Percentiles rank a stretch among this genome's conserved stretches.
Conservation (phyloP, 2,888 invertebrate genomes). For the Drosophila colorata region DNA sequence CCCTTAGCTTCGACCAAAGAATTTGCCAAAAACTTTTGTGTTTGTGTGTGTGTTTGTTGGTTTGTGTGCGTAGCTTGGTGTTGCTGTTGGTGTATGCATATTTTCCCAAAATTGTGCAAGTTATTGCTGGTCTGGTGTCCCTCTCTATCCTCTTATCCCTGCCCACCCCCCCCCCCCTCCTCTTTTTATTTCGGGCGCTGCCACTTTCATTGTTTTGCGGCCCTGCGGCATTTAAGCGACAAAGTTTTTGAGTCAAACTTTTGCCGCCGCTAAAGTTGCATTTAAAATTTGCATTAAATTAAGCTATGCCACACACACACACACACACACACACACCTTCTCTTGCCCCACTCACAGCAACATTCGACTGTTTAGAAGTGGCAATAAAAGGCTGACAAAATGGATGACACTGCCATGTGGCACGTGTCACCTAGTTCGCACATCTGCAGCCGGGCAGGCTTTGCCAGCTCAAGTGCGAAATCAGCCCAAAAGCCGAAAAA, state of each 20-base stretch:
- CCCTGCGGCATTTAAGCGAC: slow-evolving; percentile 45
- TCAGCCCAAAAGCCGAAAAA: slow-evolving; percentile 27
- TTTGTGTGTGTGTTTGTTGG: slow-evolving; percentile 19
- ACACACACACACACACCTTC: background rate
- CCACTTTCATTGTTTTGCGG: slow-evolving; percentile 51
- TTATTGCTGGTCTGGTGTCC: slow-evolving; percentile 27
- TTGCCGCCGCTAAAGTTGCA: slow-evolving; percentile 43
- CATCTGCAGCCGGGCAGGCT: slow-evolving; percentile 17
- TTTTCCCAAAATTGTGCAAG: slow-evolving; percentile 42
- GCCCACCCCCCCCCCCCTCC: slow-evolving; percentile 12
- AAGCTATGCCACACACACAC: slow-evolving; percentile 7
- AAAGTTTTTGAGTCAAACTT: slow-evolving; percentile 45
- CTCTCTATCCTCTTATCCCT: background rate
- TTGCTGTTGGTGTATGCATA: slow-evolving; percentile 45
- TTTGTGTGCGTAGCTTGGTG: slow-evolving; percentile 27
- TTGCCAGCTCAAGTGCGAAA: slow-evolving; percentile 50
- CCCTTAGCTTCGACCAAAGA: slow-evolving; percentile 50
- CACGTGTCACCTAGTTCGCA: slow-evolving; percentile 29
- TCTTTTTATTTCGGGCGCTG: slow-evolving; percentile 15
- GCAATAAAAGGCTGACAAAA: slow-evolving; percentile 44
- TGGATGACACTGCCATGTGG: slow-evolving; percentile 27
- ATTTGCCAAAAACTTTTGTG: slow-evolving; percentile 65
- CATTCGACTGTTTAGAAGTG: slow-evolving; percentile 22
- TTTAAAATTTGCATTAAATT: slow-evolving; percentile 57
- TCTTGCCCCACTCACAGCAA: slow-evolving; percentile 12